Base-by-base conservation (phyloP, 1,140 invertebrate genomes). In the Drosophila lini region DNA sequence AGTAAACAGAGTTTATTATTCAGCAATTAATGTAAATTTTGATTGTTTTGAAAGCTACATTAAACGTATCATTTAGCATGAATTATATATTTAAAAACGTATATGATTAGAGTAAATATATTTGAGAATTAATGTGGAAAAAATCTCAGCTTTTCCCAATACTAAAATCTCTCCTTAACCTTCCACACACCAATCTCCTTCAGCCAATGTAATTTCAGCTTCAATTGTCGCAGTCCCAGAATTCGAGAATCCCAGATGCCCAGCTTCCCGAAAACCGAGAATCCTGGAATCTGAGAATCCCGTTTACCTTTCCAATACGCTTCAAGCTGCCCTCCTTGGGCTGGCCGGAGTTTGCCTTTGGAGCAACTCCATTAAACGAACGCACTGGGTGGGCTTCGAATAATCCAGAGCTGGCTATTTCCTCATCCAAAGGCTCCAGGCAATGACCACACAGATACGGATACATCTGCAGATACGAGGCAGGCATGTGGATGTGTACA, bases 331-430 rank as follows among this genome's bases (percentile, higher is more conserved):
- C 42, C 74, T 64, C 63, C 25, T 34, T 34, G 28, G 45, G 25
- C 38, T 25, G 22, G 11, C 11, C 48, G 36, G 41, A 16, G 16
- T 36, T 31, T 25, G 50, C 45, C 60, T 32, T 38, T 34, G 34
- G 42, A 70, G 31, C 10, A 48, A 73, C 65, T 78, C 55, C 60
- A 75, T 80, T 80, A 63, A 55, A 41, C 22, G 52, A 70, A 70
- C 25, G 78, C 60, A 62, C 75, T 74, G 61, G 55, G 41, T 77
- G 32, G 61, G 61, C 60, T 69, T 78, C 53, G 61, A 50, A 59
- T 62, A 80, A 81, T 75, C 74, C 63, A 68, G 48, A 74, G 48
- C 47, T 74, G 57, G 57, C 59, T 68, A 73, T 63, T 82, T 69
- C 42, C 65, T 64, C 68, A 68, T 50, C 77, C 67, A 82, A 65